Base-by-base conservation (phyloP, 2,113 vertebrate genomes). In the Siphamia tubifer region DNA sequence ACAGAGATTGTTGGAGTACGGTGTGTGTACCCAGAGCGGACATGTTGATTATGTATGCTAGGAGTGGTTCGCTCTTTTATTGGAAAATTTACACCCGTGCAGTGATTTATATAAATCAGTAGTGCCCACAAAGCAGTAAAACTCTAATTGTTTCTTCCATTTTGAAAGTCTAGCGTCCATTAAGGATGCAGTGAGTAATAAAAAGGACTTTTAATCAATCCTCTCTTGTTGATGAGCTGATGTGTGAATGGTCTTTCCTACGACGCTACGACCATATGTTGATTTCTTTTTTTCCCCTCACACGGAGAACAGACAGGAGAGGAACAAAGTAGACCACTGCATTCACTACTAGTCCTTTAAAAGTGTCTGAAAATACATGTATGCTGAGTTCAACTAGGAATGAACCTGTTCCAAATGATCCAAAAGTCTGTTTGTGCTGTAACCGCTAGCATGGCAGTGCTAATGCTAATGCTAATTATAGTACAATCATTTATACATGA, bases 121-220 rank as follows among this genome's bases (percentile, higher is more conserved):
- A 87, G 84, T 90, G 85, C 86, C 90, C 87, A 90, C 87, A 90
- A 90, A 90, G 90, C 90, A 91, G 91, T 93, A 92, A 92, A 92
- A 92, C 85, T 92, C 88, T 88, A 92, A 93, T 91, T 92, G 90
- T 93, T 93, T 92, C 90, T 88, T 91, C 89, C 90, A 89, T 92
- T 92, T 92, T 92, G 87, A 92, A 93, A 90, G 91, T 91, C 87
- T 91, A 78, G 82, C 82, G 75, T 92, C 90, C 91, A 93, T 92
- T 93, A 93, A 92, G 87, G 83, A 91, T 89, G 89, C 85, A 76
- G 90, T 71, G 72, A 79, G 90, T 87, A 90, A 92, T 92, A 92
- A 92, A 92, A 89, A 82, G 84, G 84, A 90, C 82, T 91, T 92
- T 92, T 93, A 93, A 93, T 93, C 92, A 93, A 91, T 90, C 90